Evolutionary conservation across 2,888 invertebrate species (phyloP).

Genomic region (Fragum whitleyi): DNA sequence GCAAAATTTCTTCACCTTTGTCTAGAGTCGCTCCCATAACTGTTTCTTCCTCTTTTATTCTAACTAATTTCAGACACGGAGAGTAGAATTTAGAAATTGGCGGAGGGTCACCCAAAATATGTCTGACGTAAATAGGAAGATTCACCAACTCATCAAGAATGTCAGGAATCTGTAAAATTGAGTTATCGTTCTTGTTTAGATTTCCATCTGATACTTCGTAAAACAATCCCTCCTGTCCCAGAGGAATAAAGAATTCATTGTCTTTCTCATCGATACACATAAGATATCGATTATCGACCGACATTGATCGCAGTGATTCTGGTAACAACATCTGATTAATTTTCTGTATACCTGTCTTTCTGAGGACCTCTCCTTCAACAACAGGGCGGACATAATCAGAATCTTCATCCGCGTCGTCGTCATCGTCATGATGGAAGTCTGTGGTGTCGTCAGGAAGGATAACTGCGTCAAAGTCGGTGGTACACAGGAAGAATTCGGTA

Average conservation of each 20-base stretch:
- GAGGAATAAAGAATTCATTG: conserved; percentile 50
- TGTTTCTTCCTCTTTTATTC: conserved; percentile 61
- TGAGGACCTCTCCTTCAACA: conserved; percentile 57
- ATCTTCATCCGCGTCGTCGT: conserved; percentile 5
- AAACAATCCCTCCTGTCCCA: conserved; percentile 55
- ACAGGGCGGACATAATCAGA: conserved; percentile 42
- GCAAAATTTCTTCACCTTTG: conserved; percentile 46
- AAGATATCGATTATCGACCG: conserved; percentile 43
- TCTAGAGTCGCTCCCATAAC: conserved; percentile 64
- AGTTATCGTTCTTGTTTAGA: conserved; percentile 50
- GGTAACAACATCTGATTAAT: conserved; percentile 54
- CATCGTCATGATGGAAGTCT: conserved; percentile 19
- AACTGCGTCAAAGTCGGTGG: conserved; percentile 57
- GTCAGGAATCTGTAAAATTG: conserved; percentile 57
- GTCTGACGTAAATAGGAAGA: conserved; percentile 61
- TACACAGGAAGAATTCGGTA: conserved; percentile 61
- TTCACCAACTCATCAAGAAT: conserved; percentile 59
- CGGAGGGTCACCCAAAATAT: conserved; percentile 63
- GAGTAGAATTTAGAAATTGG: conserved; percentile 63
- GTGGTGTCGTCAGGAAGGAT: conserved; percentile 36
- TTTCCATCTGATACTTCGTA: conserved; percentile 65
- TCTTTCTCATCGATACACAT: conserved; percentile 63
- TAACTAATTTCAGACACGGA: conserved; percentile 56
- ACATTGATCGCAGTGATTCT: conserved; percentile 27
- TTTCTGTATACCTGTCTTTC: conserved; percentile 54